Evolutionary conservation across 2,113 vertebrate genomes (phyloP).

Genomic region (Coracopsis vasa): DNA sequence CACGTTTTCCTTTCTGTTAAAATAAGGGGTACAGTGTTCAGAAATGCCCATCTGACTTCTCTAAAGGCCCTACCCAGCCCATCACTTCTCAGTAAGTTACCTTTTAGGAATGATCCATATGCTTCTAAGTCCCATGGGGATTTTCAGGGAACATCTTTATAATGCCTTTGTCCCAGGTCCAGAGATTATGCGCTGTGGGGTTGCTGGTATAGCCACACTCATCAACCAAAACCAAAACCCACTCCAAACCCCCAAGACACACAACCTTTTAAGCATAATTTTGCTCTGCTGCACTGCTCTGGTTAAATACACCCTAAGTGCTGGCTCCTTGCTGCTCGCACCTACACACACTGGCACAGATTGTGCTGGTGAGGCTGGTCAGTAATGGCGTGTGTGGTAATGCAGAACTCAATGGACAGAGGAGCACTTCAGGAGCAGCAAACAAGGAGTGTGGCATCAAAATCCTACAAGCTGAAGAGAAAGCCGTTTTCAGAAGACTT

Average conservation of each 20-base stretch:
- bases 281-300: not conserved
- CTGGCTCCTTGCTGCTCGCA: not conserved
- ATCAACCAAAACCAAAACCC: not conserved
- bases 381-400: fast-evolving
- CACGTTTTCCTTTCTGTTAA: conserved; percentile 66
- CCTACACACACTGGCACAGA: not conserved
- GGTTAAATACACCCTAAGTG: not conserved
- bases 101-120: not conserved
- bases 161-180: not conserved
- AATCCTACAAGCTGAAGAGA: not conserved
- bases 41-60: conserved; percentile 23
- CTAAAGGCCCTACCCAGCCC: not conserved
- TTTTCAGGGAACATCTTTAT: not conserved
- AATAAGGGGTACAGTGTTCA: conserved; percentile 19
- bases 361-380: not conserved
- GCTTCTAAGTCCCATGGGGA: not conserved
- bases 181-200: not conserved
- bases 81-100: not conserved
- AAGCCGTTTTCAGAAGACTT: not conserved
- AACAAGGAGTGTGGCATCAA: not conserved
- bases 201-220: not conserved
- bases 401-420: not conserved
- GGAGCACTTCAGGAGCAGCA: not conserved
- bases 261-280: not conserved
- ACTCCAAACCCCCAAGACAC: not conserved